Conservation (phyloP, 2,113 vertebrate genomes). For the Plotosus lineatus region DNA sequence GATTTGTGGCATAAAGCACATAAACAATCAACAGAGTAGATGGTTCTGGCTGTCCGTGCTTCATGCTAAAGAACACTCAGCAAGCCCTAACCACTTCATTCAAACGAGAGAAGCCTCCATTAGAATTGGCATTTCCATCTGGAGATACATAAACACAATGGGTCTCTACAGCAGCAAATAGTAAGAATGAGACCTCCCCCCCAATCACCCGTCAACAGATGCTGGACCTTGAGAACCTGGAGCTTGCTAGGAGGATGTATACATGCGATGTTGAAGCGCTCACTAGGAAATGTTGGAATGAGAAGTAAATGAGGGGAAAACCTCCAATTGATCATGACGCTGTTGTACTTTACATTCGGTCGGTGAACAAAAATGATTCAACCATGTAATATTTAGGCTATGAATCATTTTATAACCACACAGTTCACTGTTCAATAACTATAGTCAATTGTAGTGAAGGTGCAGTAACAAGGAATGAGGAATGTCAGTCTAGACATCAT, state of each 20-base stretch:
- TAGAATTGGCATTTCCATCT: slow-evolving; percentile 36
- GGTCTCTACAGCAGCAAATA: slow-evolving; percentile 31
- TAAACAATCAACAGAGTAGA: slow-evolving; percentile 70
- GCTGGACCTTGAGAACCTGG: neutral
- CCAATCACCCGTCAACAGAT: neutral
- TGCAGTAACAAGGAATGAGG: neutral
- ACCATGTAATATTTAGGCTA: neutral
- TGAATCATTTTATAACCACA: neutral
- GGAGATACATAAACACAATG: slow-evolving; percentile 33
- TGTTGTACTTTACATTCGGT: neutral
- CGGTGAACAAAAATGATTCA: neutral
- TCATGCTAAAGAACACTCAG: slow-evolving; percentile 46
- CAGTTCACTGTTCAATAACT: neutral
- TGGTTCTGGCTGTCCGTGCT: slow-evolving; percentile 21
- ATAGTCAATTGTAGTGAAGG: neutral
- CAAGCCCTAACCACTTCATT: slow-evolving; percentile 47
- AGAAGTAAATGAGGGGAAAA: neutral
- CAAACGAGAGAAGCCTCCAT: slow-evolving; percentile 41
- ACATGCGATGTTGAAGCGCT: neutral
- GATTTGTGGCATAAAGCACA: slow-evolving; percentile 91
- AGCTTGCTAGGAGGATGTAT: neutral
- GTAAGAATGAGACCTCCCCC: slow-evolving; percentile 8
- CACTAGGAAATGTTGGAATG: neutral
- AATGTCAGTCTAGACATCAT: neutral
- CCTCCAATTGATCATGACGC: neutral